Percentiles rank a stretch among this genome's conserved stretches.
phyloP scores from a whole-genome alignment of 2,797 vertebrate genomes.

The Dermochelys coriacea region DNA sequence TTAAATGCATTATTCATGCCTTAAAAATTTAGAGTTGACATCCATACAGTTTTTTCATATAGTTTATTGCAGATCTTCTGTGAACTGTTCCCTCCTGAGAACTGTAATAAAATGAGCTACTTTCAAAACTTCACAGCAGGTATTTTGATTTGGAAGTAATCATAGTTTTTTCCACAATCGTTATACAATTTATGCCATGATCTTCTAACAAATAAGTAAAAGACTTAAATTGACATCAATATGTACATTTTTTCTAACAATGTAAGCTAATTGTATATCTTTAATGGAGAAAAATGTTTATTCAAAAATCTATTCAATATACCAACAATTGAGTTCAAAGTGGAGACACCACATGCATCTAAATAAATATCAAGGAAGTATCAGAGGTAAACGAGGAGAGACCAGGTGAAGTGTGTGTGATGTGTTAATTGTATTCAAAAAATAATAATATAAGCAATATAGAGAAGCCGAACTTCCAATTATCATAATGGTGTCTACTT shows the following conservation, averaged over 20 bases:
- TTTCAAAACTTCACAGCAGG: conserved; percentile 69
- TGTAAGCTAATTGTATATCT: conserved; percentile 62
- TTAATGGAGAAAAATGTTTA: conserved; percentile 65
- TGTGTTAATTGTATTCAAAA: conserved; percentile 79
- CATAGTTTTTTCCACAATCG: conserved; percentile 60
- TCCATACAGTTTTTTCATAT: background rate
- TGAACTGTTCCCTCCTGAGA: conserved; percentile 38
- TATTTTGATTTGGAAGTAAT: conserved; percentile 69
- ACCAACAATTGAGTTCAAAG: conserved; percentile 79
- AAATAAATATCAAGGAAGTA: conserved; percentile 80
- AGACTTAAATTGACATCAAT: conserved; percentile 69
- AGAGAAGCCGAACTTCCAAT: conserved; percentile 78
- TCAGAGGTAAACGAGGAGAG: conserved; percentile 79
- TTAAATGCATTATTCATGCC: conserved; percentile 62
- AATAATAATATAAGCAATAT: conserved; percentile 72
- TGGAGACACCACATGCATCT: conserved; percentile 71
- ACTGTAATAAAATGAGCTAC: conserved; percentile 61
- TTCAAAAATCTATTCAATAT: conserved; percentile 66
- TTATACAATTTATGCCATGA: conserved; percentile 53
- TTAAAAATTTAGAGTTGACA: conserved; percentile 47
- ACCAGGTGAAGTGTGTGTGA: conserved; percentile 74
- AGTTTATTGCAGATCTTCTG: conserved; percentile 20
- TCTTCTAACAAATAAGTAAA: conserved; percentile 70
- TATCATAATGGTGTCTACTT: conserved; percentile 79
- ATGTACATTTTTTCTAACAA: conserved; percentile 66